Conservation (phyloP, 2,797 vertebrate species). For the Pantherophis alleghaniensis region DNA sequence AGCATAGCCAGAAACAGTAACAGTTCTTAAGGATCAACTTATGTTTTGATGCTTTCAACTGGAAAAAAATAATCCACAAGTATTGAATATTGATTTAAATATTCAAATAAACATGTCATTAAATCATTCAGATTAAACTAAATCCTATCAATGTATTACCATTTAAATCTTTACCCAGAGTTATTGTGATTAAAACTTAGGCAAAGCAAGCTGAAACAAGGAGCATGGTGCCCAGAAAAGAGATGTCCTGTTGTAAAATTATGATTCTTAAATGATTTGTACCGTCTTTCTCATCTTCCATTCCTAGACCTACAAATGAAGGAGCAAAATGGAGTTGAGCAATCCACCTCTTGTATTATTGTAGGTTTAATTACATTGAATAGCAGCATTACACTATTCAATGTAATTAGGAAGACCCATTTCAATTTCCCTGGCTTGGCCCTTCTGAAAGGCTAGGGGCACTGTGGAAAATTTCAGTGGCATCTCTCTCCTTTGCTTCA, state of each 20-base stretch:
- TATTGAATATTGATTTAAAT: background rate
- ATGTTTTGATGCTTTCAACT: background rate
- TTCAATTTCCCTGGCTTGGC: background rate
- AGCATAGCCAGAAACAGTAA: background rate
- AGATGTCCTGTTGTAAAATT: background rate
- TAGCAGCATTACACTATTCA: background rate
- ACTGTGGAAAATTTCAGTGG: background rate
- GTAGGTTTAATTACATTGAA: background rate
- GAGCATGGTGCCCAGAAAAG: background rate
- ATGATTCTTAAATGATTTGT: background rate
- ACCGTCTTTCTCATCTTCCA: background rate
- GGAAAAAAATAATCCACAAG: background rate
- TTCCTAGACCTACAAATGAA: background rate
- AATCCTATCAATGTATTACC: background rate
- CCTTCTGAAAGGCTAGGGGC: background rate
- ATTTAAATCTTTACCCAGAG: background rate
- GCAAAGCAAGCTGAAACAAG: background rate
- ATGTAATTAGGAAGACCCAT: background rate
- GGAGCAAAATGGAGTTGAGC: background rate
- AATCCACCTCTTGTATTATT: background rate
- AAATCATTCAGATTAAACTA: background rate
- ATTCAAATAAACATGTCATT: background rate
- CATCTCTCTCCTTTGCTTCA: background rate
- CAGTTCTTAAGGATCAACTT: background rate
- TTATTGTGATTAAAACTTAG: background rate